Percentiles rank a stretch among this genome's conserved stretches.
Conservation (phyloP, 2,888 invertebrate genomes). For the Microplitis manilae region DNA sequence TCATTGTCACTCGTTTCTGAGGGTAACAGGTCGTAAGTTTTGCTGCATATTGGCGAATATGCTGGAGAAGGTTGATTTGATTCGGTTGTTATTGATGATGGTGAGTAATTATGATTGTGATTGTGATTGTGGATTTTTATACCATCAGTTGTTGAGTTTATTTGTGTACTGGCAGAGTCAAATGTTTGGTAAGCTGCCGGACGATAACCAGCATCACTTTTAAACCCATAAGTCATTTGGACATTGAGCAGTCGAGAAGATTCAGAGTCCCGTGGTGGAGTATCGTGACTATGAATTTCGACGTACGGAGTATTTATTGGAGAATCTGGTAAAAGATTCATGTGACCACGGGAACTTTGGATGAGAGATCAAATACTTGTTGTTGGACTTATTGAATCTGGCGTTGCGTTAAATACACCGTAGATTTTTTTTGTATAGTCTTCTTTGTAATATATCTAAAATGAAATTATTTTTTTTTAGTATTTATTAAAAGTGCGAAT, state of each 20-base stretch:
- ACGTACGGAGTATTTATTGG: slow-evolving; percentile 62
- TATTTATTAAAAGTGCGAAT: neutral
- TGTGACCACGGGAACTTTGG: slow-evolving; percentile 56
- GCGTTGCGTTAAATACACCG: slow-evolving; percentile 53
- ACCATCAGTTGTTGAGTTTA: neutral
- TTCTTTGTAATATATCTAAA: slow-evolving; percentile 56
- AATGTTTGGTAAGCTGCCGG: slow-evolving; percentile 48
- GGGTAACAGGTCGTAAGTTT: slow-evolving; percentile 50
- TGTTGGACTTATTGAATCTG: slow-evolving; percentile 45
- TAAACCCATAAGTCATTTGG: slow-evolving; percentile 46
- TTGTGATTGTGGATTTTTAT: neutral
- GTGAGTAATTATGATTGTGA: slow-evolving; percentile 41
- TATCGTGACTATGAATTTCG: slow-evolving; percentile 55
- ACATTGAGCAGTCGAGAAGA: slow-evolving; percentile 37
- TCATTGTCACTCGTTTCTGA: slow-evolving; percentile 51
- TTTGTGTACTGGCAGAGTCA: slow-evolving; percentile 46
- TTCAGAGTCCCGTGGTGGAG: slow-evolving; percentile 23
- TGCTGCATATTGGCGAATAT: slow-evolving; percentile 59
- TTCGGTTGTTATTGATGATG: slow-evolving; percentile 52
- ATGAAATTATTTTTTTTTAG: slow-evolving; percentile 4
- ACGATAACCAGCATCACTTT: slow-evolving; percentile 51
- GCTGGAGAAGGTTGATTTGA: slow-evolving; percentile 46
- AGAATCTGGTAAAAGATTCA: slow-evolving; percentile 60
- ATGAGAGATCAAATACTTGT: slow-evolving; percentile 60
- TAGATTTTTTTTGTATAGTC: slow-evolving; percentile 50